Base-by-base conservation (phyloP, 2,113 vertebrate genomes). In the Felis chaus region DNA sequence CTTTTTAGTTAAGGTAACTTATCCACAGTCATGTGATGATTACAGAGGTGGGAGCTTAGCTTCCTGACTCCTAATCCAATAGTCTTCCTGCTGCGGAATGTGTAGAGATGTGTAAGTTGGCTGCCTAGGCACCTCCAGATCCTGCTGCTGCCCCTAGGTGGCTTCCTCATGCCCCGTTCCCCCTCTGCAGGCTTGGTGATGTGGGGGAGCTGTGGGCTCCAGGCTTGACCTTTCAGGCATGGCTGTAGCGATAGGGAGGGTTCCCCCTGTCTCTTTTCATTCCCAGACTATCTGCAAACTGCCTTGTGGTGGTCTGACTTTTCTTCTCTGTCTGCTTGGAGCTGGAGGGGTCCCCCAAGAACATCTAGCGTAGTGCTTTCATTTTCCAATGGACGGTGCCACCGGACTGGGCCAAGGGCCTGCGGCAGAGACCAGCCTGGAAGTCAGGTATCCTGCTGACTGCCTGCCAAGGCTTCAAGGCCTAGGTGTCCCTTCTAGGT, bases 241-340 rank as follows among this genome's bases (percentile, higher is more conserved):
- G 65, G 48, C 3, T 0, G 33, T 41, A 25, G 23, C 21, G 18
- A 10, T 4, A 0, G 10, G 39, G 41, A 63, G 15, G 16, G 0
- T 21, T 68, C 29, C 33, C 1, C 83, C 11, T 84, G 29, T 65
- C 29, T n/a, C 65, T 50, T 12, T 91, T 57, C 48, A 53, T 71
- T 19, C 5, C 10, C 12, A 57, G 27, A 74, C 4, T 73, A 10
- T 33, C 57, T 79, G n/a, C 15, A 92, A 2, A 79, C 14, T n/a
- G 7, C 50, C 79, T 92, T 3, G 0, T 45, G 13, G 39, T 74
- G 13, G 66, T 65, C 89, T 65, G 29, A 29, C 15, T 36, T 97
- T 55, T 69, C 63, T 92, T 71, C 10, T 89, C 29, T 63, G 13
- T 94, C 33, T 83, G 29, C 69, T 31, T 1, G 3, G 36, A 61